Evolutionary conservation across 2,888 invertebrate genomes (phyloP).

Genomic region (Cylindroiulus punctatus): DNA sequence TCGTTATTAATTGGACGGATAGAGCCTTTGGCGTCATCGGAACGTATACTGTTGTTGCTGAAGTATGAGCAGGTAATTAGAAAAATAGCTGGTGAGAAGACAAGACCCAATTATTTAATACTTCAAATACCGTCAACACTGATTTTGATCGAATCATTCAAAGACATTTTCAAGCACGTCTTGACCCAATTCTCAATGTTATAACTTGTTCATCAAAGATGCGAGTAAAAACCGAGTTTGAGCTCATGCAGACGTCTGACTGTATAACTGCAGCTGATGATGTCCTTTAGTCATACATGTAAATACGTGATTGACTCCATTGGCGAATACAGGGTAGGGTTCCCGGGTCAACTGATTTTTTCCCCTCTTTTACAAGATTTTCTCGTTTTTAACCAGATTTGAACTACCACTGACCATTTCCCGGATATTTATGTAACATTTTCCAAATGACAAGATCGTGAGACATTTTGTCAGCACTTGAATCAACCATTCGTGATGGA

Average conservation of each 20-base stretch:
- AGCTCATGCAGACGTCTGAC: too few species aligned
- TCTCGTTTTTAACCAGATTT: too few species aligned
- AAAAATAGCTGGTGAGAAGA: not conserved
- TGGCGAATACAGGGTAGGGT: too few species aligned
- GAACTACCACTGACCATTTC: too few species aligned
- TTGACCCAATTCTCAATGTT: not conserved
- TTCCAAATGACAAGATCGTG: not conserved
- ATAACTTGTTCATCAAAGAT: too few species aligned
- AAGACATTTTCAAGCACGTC: not conserved
- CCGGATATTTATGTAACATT: too few species aligned
- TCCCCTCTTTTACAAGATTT: too few species aligned
- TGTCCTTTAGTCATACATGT: too few species aligned
- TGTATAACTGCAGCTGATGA: too few species aligned
- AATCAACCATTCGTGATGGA: not conserved
- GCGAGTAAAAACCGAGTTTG: too few species aligned
- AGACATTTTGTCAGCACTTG: not conserved
- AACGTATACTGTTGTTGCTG: not conserved
- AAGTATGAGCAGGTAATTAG: not conserved
- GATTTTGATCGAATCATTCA: not conserved
- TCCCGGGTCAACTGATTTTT: too few species aligned
- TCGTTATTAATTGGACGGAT: conserved; percentile 6
- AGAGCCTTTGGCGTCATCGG: not conserved
- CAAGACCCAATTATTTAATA: not conserved
- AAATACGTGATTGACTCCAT: too few species aligned
- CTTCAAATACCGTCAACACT: not conserved